A percentile compares a stretch with the other conserved stretches of the same genome.
These are phyloP conservation scores for Plebejus melissa DNA, from an alignment of 2,888 invertebrate species.

Conservation along the genomic window DNA sequence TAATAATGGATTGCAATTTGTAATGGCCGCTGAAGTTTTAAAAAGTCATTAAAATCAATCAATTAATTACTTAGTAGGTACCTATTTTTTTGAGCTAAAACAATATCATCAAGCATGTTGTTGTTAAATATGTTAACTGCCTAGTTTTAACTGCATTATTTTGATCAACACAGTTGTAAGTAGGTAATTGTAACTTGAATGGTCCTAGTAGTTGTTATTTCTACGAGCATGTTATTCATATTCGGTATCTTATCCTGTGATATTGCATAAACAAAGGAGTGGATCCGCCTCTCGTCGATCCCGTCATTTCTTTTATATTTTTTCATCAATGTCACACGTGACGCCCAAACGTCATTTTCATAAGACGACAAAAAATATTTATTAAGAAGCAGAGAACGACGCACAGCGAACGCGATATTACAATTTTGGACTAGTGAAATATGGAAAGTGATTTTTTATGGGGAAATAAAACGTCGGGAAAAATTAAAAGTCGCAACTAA, in stretches of 20 bases:
- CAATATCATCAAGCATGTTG: too few species aligned
- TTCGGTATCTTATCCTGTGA: not conserved
- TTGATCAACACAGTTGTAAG: too few species aligned
- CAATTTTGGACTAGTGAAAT: slow-evolving; percentile 76
- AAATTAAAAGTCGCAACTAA: slow-evolving; percentile 62
- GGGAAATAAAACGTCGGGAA: slow-evolving; percentile 71
- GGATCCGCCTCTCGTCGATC: slow-evolving; percentile 51
- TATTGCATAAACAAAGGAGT: slow-evolving; percentile 36
- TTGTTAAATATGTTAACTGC: too few species aligned
- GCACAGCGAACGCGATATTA: slow-evolving; percentile 61
- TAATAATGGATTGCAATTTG: not conserved
- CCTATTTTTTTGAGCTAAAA: too few species aligned
- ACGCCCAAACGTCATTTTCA: slow-evolving; percentile 78
- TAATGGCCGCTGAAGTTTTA: not conserved
- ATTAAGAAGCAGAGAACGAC: slow-evolving; percentile 63
- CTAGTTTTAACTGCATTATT: too few species aligned
- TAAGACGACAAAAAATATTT: slow-evolving; percentile 74
- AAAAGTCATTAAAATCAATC: too few species aligned
- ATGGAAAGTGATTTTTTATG: slow-evolving; percentile 78
- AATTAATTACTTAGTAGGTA: too few species aligned
- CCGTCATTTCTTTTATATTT: slow-evolving; percentile 76
- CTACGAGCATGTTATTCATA: not conserved
- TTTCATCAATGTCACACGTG: slow-evolving; percentile 79
- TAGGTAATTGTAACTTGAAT: not conserved
- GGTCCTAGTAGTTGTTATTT: not conserved